Conservation (phyloP, 2,888 invertebrate species). For the Parapristionchus giblindavisi region DNA sequence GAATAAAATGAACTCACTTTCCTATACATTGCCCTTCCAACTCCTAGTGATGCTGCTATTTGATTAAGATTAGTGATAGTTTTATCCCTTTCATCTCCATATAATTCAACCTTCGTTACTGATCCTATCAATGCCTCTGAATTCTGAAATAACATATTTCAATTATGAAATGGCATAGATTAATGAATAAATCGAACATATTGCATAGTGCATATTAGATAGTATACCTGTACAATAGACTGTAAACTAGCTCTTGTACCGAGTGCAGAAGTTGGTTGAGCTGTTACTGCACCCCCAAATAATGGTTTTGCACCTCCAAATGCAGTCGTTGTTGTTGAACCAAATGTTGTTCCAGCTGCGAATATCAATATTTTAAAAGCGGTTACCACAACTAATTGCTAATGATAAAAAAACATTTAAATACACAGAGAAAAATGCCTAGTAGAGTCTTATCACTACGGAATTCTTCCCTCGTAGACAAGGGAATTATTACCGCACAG, state of each 20-base stretch:
- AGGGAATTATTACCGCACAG: no score
- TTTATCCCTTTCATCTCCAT: constrained; percentile 92
- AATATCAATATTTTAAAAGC: not conserved
- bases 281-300: not conserved
- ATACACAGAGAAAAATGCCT: no score
- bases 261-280: not conserved
- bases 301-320: not conserved
- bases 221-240: constrained; percentile 15
- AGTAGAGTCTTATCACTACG: no score
- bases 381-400: not conserved
- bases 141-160: constrained; percentile 44
- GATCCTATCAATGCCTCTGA: constrained; percentile 55
- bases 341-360: not conserved
- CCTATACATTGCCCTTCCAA: constrained; percentile 60
- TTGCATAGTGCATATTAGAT: not conserved
- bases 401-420: not conserved
- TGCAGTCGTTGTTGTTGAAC: not conserved
- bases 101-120: constrained; percentile 75
- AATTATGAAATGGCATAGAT: not conserved
- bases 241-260: constrained; percentile 23
- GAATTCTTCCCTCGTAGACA: no score
- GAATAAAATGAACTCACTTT: no score
- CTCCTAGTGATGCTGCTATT: constrained; percentile 86
- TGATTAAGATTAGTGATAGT: constrained; percentile 94
- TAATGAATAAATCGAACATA: not conserved